A percentile compares a stretch with the other conserved stretches of the same genome.
Conservation (phyloP, 64 coral and sea anemone species). For the Cladopsammia gracilis region DNA sequence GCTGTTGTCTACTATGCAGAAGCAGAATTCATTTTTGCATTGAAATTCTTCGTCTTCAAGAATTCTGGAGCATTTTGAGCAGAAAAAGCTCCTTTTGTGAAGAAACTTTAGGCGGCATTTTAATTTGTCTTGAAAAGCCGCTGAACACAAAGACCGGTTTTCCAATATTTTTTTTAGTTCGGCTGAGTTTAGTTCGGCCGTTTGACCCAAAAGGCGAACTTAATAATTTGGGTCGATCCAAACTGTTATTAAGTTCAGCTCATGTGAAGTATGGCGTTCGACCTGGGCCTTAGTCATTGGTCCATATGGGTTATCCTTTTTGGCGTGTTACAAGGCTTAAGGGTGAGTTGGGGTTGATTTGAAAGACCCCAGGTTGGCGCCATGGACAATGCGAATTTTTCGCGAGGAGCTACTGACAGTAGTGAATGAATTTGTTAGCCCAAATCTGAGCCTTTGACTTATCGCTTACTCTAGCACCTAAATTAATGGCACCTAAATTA, state of each 20-base stretch:
- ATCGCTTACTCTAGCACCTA: no score
- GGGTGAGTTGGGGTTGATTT: no score
- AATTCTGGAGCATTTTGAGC: conserved; percentile 54
- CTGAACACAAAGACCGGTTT: conserved; percentile 28
- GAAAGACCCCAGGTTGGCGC: no score
- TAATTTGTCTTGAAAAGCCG: conserved; percentile 30
- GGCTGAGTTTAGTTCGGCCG: conserved; percentile 19
- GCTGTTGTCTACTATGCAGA: conserved; percentile 40
- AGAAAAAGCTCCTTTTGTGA: neutral
- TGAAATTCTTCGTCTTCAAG: conserved; percentile 8
- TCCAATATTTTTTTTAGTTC: conserved; percentile 14
- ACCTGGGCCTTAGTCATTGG: neutral
- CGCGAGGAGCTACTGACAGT: no score
- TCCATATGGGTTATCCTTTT: no score
- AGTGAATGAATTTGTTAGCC: no score
- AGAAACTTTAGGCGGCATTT: conserved; percentile 36
- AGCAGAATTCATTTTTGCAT: conserved; percentile 20
- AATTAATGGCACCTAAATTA: no score
- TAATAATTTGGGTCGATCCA: conserved; percentile 12
- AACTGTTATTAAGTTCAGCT: conserved; percentile 18
- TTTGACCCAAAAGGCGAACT: conserved; percentile 41
- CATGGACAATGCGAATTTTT: no score
- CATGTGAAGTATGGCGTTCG: conserved; percentile 39
- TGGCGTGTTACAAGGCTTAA: no score
- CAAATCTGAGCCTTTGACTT: no score